Base-by-base conservation (phyloP, 1,140 invertebrate species). In the Apis florea region DNA sequence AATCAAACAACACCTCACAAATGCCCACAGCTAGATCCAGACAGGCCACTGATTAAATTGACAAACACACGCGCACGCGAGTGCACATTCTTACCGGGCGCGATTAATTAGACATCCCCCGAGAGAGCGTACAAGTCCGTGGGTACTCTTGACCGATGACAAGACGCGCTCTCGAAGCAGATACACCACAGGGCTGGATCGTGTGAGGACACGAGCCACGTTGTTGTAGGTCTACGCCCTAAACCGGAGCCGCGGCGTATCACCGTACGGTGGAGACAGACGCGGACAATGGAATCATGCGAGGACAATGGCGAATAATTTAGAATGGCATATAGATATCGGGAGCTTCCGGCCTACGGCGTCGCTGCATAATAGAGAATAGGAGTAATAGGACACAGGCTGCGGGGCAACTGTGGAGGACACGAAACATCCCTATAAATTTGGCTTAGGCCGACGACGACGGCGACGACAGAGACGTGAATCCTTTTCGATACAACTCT, bases 361-460 rank as follows among this genome's bases (percentile, higher is more conserved):
- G 90, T 81, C 82, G 83, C 84, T 83, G 92, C 89, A 92, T 92
- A 92, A 92, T 92, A 91, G 91, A 90, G 92, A 92, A 93, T 92
- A 93, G 92, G 90, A 92, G 91, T 91, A 92, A 93, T 92, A 90
- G 92, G 92, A 93, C 91, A 92, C 91, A 91, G 90, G 89, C 91
- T 89, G 90, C 89, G 85, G 90, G 86, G 90, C 87, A 89, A 89
- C 92, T 93, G 92, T 91, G 90, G 89, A 90, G 89, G 92, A 93
- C 92, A 92, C 90, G 90, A 93, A 93, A 93, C 92, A 93, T 92
- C 90, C 84, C 92, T 92, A 93, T 93, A 93, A 93, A 93, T 93
- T 93, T 92, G 90, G 86, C 86, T 91, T 92, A 82, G 66, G 63
- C 85, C 58, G 56, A 10, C n/a, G 66, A 2, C 64, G 64, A 68